Evolutionary conservation across 2,113 vertebrate species (phyloP), one percentile per base, ranked within the genome.

Genomic region (Phrynocephalus versicolor): DNA sequence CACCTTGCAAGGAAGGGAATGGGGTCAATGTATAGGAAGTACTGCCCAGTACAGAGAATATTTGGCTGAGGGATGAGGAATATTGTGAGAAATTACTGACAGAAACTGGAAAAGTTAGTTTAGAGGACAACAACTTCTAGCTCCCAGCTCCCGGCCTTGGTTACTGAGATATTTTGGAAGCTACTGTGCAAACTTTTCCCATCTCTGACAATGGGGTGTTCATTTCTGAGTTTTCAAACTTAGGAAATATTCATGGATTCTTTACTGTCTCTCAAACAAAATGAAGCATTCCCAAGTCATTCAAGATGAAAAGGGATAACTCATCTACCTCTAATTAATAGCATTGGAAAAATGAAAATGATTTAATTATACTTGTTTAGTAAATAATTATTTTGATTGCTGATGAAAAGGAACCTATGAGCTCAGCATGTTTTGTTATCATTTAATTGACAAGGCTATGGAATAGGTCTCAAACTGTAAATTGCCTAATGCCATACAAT

Each of bases 301-400:
- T 3, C n/a, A 15, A 71, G 33, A 18, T 71, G 3, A 21, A 18
- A 37, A 27, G 18, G 33, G 1, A 37, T 37, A 35, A 18, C 12
- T 71, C 16, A 71, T 16, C 21, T 27, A 76, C 16, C 30, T 55
- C 14, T 76, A 51, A 76, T 55, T 30, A 10, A 74, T 25, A 74
- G 39, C 18, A 15, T 12, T 76, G 73, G 45, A 45, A 27, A n/a
- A 15, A 55, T 76, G n/a, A 76, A 76, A 76, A 76, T 76, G 21
- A 3, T 41, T 74, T 57, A n/a, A 15, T 76, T 76, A 89, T 81
- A 84, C 33, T 77, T 93, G 85, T 92, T 92, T 92, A 91, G 92
- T 92, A 80, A 84, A 75, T 92, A 85, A 92, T 93, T 93, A 93
- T 88, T 92, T 88, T 90, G 74, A 70, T 79, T 91, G 82, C 88